Evolutionary conservation across 2,797 vertebrate genomes (phyloP).

Genomic region (Lagorchestes hirsutus): DNA sequence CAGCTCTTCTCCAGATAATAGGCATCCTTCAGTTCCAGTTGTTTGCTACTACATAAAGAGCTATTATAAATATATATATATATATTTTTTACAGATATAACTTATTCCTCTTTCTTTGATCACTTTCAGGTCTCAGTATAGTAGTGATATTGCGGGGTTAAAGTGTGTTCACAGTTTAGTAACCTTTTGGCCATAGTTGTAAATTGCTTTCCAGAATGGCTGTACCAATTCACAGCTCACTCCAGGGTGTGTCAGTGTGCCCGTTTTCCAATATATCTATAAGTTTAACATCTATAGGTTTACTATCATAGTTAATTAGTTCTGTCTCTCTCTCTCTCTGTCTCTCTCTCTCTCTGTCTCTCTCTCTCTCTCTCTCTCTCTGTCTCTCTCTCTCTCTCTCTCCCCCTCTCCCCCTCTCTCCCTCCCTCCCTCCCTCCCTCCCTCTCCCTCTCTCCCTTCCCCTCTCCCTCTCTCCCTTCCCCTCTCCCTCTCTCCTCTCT

Average conservation of each 20-base stretch:
- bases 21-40: not conserved
- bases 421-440: too few species aligned
- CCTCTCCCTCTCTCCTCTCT: too few species aligned
- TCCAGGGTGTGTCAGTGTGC: not conserved
- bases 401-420: rapidly evolving
- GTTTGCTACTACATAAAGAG: not conserved
- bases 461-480: too few species aligned
- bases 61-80: not conserved
- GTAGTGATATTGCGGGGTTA: not conserved
- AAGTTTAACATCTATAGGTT: not conserved
- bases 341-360: too few species aligned
- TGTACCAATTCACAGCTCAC: not conserved
- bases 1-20: not conserved
- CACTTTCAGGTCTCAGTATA: not conserved
- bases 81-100: not conserved
- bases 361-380: rapidly evolving
- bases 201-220: not conserved
- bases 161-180: not conserved
- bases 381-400: too few species aligned
- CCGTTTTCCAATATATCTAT: not conserved
- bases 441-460: too few species aligned
- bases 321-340: not conserved
- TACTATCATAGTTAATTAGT: not conserved
- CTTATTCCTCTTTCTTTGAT: not conserved
- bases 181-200: not conserved